A percentile compares a stretch with the other conserved stretches of the same genome.
Evolutionary conservation across 2,113 vertebrate species (phyloP).

Genomic region (Hemiprocne comata): DNA sequence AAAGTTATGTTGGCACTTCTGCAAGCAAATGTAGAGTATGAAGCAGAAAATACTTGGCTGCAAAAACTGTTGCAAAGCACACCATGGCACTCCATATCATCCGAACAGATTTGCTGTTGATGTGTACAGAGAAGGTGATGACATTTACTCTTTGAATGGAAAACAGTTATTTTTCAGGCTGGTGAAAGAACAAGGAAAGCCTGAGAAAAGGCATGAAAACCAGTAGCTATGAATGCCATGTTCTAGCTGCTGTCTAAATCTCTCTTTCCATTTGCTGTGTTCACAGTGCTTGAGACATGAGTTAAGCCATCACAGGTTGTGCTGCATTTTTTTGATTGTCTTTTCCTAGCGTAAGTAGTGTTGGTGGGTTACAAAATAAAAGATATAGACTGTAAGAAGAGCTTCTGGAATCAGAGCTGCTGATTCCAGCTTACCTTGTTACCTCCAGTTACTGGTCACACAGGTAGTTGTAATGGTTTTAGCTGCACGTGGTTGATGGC

Average conservation of each 20-base stretch:
- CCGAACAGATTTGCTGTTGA: constrained; percentile 55
- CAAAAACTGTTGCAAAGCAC: constrained; percentile 58
- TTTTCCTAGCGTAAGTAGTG: not conserved
- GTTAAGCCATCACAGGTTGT: not conserved
- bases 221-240: constrained; percentile 30
- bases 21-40: constrained; percentile 56
- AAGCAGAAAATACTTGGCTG: constrained; percentile 70
- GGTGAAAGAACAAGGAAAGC: constrained; percentile 51
- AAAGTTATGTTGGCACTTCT: constrained; percentile 62
- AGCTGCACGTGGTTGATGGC: not conserved
- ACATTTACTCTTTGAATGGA: constrained; percentile 4
- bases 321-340: not conserved
- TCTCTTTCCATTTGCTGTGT: not conserved
- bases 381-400: not conserved
- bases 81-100: constrained; percentile 31
- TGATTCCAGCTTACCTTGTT: not conserved
- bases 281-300: not conserved
- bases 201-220: constrained; percentile 37
- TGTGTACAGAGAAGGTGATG: constrained; percentile 35
- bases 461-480: not conserved
- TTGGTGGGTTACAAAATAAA: not conserved
- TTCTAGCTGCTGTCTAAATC: constrained; percentile 40
- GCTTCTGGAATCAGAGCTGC: too few species aligned
- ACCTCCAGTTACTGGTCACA: not conserved
- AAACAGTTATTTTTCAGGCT: constrained; percentile 38